Evolutionary conservation across 92 coral and sea anemone genomes (phyloP).

Genomic region (Heteractis magnifica): DNA sequence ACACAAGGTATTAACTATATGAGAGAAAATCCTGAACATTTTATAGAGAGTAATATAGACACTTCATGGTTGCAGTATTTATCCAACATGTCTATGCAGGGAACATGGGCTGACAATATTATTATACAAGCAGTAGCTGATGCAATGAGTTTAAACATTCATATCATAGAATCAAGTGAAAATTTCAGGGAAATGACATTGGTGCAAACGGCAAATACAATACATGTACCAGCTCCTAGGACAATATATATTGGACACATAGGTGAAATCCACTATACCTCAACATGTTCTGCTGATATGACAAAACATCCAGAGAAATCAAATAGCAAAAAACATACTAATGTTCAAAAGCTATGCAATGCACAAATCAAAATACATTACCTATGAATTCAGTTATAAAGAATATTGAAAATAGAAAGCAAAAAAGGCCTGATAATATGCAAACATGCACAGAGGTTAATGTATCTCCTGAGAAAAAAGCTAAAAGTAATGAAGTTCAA

Average conservation of each 20-base stretch:
- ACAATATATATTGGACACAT: conserved; percentile 38
- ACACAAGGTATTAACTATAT: no score
- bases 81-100: no score
- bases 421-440: not conserved
- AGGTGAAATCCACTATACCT: conserved; percentile 40
- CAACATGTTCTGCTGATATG: conserved; percentile 24
- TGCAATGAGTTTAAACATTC: conserved; percentile 27
- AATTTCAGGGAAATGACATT: no score
- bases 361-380: conserved; percentile 7
- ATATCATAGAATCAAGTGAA: conserved; percentile 16
- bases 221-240: conserved; percentile 23
- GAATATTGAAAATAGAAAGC: conserved; percentile 6
- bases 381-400: conserved; percentile 13
- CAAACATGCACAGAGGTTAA: not conserved
- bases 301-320: conserved; percentile 11
- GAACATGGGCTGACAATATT: no score
- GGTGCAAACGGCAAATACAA: conserved; percentile 1
- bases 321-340: not conserved
- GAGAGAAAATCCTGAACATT: conserved; percentile 33
- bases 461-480: conserved; percentile 22
- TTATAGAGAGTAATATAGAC: conserved; percentile 54
- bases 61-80: conserved; percentile 30
- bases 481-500: conserved; percentile 8
- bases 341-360: not conserved
- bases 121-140: not conserved